A percentile compares a stretch with the other conserved stretches of the same genome.
phyloP scores from a whole-genome alignment of 2,888 invertebrate genomes.

The Cantharis rufa region DNA sequence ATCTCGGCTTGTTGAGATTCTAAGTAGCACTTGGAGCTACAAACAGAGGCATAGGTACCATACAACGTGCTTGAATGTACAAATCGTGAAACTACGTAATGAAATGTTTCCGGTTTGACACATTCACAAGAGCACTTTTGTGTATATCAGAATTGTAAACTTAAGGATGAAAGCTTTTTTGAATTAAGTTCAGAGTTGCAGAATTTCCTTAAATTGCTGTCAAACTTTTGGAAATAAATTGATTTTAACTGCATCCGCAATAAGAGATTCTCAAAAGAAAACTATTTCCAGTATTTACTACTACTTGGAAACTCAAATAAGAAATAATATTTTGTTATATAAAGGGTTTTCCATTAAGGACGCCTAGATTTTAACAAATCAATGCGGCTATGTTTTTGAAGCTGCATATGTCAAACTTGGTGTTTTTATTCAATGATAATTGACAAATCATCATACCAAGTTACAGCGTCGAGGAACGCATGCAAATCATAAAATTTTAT shows the following conservation, averaged over 20 bases:
- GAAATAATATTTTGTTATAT: neutral
- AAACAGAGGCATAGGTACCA: conserved; percentile 9
- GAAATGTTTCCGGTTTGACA: conserved; percentile 2
- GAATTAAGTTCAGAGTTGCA: neutral
- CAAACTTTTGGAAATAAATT: neutral
- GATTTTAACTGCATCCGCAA: neutral
- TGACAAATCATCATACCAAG: too few species aligned
- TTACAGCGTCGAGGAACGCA: too few species aligned
- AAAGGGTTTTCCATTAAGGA: too few species aligned
- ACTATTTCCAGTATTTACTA: neutral
- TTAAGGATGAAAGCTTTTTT: neutral
- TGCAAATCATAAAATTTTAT: too few species aligned
- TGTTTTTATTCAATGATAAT: too few species aligned
- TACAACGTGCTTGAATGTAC: conserved; percentile 7
- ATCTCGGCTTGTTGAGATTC: conserved; percentile 12
- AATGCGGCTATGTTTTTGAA: too few species aligned
- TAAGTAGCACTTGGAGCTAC: conserved; percentile 10
- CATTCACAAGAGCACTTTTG: conserved; percentile 16
- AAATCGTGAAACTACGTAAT: conserved; percentile 13
- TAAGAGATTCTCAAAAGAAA: neutral
- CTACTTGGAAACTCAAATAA: neutral
- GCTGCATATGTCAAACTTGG: too few species aligned
- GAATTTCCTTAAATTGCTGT: neutral
- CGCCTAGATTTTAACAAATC: too few species aligned
- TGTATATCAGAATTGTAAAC: conserved; percentile 1